These are phyloP conservation scores for Bombyx mandarina DNA, from an alignment of 1,140 invertebrate species.

Conservation along the genomic window DNA sequence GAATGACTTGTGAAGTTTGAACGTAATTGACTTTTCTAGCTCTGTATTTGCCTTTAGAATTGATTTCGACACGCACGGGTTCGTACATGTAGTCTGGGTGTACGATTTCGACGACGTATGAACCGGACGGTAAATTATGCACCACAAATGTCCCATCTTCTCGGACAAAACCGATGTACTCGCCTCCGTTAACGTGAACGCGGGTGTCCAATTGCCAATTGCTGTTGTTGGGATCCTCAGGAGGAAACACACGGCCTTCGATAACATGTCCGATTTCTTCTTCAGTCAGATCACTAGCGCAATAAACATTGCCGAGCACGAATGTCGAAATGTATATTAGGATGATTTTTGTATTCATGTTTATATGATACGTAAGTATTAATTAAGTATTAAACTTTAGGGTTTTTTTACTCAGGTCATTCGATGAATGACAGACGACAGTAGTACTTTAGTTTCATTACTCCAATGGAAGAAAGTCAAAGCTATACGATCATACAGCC, in stretches of 20 bases:
- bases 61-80: conserved; percentile 94
- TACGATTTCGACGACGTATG: conserved; percentile 94
- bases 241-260: conserved; percentile 86
- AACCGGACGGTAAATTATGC: conserved; percentile 92
- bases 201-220: conserved; percentile 86
- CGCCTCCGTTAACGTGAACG: conserved; percentile 89
- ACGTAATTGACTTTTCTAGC: conserved; percentile 96
- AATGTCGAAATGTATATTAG: too few species aligned
- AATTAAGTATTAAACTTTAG: too few species aligned
- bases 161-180: conserved; percentile 88
- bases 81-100: conserved; percentile 94
- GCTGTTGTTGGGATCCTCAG: conserved; percentile 71
- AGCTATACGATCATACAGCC: too few species aligned
- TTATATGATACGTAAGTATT: too few species aligned
- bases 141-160: conserved; percentile 95
- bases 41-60: conserved; percentile 95
- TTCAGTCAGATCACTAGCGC: background rate
- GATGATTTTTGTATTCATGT: too few species aligned
- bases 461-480: too few species aligned
- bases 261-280: conserved; percentile 75
- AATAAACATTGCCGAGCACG: background rate
- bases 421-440: too few species aligned
- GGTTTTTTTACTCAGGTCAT: too few species aligned
- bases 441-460: too few species aligned
- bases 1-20: conserved; percentile 89